Base-by-base conservation (phyloP, 2,888 invertebrate species). In the Nomada hirtipes region DNA sequence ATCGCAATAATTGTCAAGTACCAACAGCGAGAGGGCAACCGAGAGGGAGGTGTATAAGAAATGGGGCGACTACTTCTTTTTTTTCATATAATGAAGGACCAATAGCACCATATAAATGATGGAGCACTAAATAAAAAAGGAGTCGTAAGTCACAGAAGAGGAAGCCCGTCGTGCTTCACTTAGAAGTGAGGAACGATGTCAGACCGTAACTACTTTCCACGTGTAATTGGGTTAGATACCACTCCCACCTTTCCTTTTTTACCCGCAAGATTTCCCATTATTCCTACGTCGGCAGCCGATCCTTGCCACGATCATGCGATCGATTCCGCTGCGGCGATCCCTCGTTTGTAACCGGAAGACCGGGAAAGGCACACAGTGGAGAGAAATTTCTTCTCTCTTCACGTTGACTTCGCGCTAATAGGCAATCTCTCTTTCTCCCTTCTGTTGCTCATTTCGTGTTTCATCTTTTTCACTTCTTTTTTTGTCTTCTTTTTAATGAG, bases 351-450 rank as follows among this genome's bases (percentile, higher is more conserved):
- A 83, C 80, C 83, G 80, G 84, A 84, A 84, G 77, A 83, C 72
- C 52, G 55, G 50, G 71, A 70, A 69, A 70, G 79, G 76, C 63
- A 64, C 59, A 68, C 29, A 61, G 60, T 29, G 53, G 23, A 57
- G 61, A 84, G 78, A 81, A 81, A 72, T 75, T 26, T 71, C 59
- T 50, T 72, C 76, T 50, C 55, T 20, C 68, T 55, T 36, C 44
- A 57, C 79, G 73, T 82, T 82, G 73, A 68, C 76, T 86, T 67
- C 71, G 23, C 77, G 79, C 76, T 88, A 89, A 88, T 87, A 87
- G 82, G 80, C 73, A 85, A 73, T 81, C 78, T 61, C 75, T 83
- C 80, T 84, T 70, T 77, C 76, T 71, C 65, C 65, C 57, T 60
- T 13, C 63, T 26, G 61, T 67, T 64, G 70, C 42, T 26, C 69